phyloP scores from a whole-genome alignment of 2,113 vertebrate species.

The Passer montanus region DNA sequence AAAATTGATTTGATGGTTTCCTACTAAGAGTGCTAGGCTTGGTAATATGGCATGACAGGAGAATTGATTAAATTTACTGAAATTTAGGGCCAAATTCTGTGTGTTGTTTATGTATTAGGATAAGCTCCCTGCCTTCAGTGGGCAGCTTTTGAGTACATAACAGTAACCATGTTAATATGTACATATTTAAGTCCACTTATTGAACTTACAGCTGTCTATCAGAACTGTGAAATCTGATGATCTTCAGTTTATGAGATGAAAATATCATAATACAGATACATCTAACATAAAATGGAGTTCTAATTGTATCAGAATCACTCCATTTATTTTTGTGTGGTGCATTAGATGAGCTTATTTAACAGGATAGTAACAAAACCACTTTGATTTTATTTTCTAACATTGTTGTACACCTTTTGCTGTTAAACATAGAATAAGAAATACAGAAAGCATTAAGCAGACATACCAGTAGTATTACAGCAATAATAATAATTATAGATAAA shows the following conservation, averaged over 20 bases:
- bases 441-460: not conserved
- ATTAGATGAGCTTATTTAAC: not conserved
- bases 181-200: not conserved
- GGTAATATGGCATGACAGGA: not conserved
- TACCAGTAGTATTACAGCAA: not conserved
- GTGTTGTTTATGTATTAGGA: not conserved
- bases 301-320: not conserved
- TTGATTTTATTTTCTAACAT: not conserved
- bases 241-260: not conserved
- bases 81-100: not conserved
- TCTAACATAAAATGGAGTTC: not conserved
- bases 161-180: not conserved
- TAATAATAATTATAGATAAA: not conserved
- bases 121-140: not conserved
- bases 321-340: not conserved
- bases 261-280: not conserved
- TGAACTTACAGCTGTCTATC: not conserved
- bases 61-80: not conserved
- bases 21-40: not conserved
- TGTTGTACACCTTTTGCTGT: not conserved
- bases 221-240: not conserved
- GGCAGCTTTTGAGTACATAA: not conserved
- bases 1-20: not conserved
- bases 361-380: not conserved
- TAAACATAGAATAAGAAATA: not conserved